A percentile compares a stretch with the other conserved stretches of the same genome.
Conservation (phyloP, 2,113 vertebrate genomes). For the Microcebus murinus region DNA sequence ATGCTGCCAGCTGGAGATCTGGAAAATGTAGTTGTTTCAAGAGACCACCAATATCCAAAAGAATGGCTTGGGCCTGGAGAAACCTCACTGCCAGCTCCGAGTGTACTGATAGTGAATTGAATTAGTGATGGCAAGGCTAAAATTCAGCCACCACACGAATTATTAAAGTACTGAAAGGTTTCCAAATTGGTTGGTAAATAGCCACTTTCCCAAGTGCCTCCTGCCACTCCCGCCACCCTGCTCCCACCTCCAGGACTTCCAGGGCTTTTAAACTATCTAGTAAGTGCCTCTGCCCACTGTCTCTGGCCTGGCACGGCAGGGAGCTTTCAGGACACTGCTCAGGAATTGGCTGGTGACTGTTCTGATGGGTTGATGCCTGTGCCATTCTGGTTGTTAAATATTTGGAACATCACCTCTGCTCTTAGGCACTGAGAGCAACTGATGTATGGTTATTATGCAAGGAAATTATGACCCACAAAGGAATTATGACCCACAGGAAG, state of each 20-base stretch:
- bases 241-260: not conserved
- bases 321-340: not conserved
- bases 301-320: not conserved
- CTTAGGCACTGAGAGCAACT: not conserved
- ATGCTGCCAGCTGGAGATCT: not conserved
- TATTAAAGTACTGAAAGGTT: not conserved
- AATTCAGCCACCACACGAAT: not conserved
- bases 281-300: not conserved
- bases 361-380: not conserved
- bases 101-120: not conserved
- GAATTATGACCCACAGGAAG: not conserved
- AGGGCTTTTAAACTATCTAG: not conserved
- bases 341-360: not conserved
- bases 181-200: not conserved
- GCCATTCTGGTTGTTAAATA: not conserved
- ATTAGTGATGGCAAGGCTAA: not conserved
- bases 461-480: not conserved
- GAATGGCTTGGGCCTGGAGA: not conserved
- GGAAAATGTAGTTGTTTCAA: not conserved
- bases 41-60: not conserved
- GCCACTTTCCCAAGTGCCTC: not conserved
- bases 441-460: not conserved
- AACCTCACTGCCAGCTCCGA: not conserved
- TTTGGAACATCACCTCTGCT: not conserved
- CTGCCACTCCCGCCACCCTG: not conserved